These are phyloP conservation scores for Hypsopygia costalis DNA, from an alignment of 2,888 invertebrate genomes.

Conservation along the genomic window DNA sequence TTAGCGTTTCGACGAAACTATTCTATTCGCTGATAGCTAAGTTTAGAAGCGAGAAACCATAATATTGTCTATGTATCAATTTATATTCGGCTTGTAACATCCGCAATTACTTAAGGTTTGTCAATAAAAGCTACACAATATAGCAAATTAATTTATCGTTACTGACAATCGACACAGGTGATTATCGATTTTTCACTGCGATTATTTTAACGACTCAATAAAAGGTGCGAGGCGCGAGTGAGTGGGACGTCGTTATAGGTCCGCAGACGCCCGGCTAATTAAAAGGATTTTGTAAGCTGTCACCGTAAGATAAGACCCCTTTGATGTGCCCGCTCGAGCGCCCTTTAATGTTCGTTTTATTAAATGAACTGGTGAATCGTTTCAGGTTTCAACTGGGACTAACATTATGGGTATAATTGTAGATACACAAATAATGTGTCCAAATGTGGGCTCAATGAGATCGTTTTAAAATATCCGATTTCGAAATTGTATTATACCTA, in stretches of 20 bases:
- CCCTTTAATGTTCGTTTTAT: slow-evolving; percentile 25
- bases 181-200: slow-evolving; percentile 19
- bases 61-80: background rate
- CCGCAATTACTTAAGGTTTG: background rate
- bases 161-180: slow-evolving; percentile 2
- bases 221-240: slow-evolving; percentile 45
- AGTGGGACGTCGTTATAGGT: slow-evolving; percentile 27
- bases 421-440: background rate
- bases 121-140: background rate
- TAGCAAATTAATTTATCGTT: slow-evolving; percentile 6
- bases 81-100: background rate
- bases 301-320: slow-evolving; percentile 64
- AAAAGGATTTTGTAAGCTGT: slow-evolving; percentile 79
- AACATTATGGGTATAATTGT: background rate
- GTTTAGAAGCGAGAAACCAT: background rate
- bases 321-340: slow-evolving; percentile 53
- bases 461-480: background rate
- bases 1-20: slow-evolving; percentile 6
- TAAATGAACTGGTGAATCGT: slow-evolving; percentile 16
- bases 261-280: slow-evolving; percentile 58
- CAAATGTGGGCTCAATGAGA: background rate
- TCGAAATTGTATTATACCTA: background rate
- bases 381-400: slow-evolving; percentile 6
- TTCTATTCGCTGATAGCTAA: background rate
- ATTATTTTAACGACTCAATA: slow-evolving; percentile 29